Conservation (phyloP, 2,113 vertebrate genomes). For the Leptobrachium leishanense region DNA sequence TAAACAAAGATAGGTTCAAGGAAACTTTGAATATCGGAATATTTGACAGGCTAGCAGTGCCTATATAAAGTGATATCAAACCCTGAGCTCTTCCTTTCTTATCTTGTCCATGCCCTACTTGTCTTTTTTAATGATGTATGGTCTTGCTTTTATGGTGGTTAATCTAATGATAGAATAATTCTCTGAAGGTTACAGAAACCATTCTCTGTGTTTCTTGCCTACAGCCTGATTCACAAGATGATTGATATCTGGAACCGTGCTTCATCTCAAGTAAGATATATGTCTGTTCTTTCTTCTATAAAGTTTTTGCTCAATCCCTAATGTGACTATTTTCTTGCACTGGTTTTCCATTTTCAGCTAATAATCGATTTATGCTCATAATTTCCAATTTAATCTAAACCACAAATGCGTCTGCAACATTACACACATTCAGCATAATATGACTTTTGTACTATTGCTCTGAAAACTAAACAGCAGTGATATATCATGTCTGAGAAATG, state of each 20-base stretch:
- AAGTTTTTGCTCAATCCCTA: slow-evolving; percentile 45
- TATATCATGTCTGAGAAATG: no score
- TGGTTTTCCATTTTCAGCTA: slow-evolving; percentile 15
- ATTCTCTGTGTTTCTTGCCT: slow-evolving; percentile 57
- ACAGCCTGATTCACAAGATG: slow-evolving; percentile 49
- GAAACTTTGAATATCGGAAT: slow-evolving; percentile 23
- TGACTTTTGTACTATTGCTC: neutral
- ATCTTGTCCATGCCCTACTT: slow-evolving; percentile 31
- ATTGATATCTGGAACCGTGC: slow-evolving; percentile 50
- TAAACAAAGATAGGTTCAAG: slow-evolving; percentile 35
- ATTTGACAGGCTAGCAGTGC: slow-evolving; percentile 11
- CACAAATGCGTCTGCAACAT: slow-evolving; percentile 13
- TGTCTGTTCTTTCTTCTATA: slow-evolving; percentile 38
- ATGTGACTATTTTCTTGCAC: slow-evolving; percentile 35
- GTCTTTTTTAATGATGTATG: slow-evolving; percentile 57
- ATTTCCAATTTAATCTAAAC: slow-evolving; percentile 23
- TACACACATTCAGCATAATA: neutral
- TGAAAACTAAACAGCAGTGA: neutral
- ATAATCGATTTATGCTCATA: slow-evolving; percentile 17
- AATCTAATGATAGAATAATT: slow-evolving; percentile 61
- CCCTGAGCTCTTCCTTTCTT: slow-evolving; percentile 51
- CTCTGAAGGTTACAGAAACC: slow-evolving; percentile 53
- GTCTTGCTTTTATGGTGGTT: slow-evolving; percentile 52
- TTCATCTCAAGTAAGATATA: slow-evolving; percentile 31
- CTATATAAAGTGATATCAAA: slow-evolving; percentile 39